phyloP scores from a whole-genome alignment of 2,113 vertebrate genomes.

The Otolemur garnettii region DNA sequence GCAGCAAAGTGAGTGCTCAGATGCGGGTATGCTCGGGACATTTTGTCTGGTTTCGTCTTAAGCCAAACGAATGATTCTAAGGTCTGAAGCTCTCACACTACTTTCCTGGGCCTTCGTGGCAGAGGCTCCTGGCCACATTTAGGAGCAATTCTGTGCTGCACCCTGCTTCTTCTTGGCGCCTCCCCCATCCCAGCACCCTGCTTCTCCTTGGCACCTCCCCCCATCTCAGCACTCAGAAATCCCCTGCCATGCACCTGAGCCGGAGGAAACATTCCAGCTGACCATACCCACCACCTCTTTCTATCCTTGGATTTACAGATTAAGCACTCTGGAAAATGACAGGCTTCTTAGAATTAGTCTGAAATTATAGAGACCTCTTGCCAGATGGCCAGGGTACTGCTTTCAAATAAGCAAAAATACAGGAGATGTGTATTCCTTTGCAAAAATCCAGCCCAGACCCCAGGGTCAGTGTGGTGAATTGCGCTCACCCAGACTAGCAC shows the following conservation, averaged over 20 bases:
- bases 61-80: no score
- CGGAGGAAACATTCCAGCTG: rapidly evolving
- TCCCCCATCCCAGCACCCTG: background rate
- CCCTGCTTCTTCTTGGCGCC: background rate
- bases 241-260: rapidly evolving
- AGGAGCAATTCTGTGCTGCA: background rate
- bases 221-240: no score
- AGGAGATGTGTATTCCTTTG: background rate
- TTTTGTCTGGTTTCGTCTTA: background rate
- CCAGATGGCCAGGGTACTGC: no score
- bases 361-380: background rate
- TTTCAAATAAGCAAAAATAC: background rate
- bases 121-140: no score
- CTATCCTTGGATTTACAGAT: rapidly evolving
- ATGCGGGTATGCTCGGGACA: rapidly evolving
- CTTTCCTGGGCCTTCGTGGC: no score
- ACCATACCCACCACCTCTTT: background rate
- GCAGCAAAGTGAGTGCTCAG: background rate
- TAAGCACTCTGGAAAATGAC: background rate
- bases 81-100: rapidly evolving
- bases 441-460: background rate
- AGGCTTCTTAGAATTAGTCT: background rate
- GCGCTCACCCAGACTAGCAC: background rate
- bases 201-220: no score
- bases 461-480: background rate